Evolutionary conservation across 2,113 vertebrate genomes (phyloP).

Genomic region (Anguilla rostrata): DNA sequence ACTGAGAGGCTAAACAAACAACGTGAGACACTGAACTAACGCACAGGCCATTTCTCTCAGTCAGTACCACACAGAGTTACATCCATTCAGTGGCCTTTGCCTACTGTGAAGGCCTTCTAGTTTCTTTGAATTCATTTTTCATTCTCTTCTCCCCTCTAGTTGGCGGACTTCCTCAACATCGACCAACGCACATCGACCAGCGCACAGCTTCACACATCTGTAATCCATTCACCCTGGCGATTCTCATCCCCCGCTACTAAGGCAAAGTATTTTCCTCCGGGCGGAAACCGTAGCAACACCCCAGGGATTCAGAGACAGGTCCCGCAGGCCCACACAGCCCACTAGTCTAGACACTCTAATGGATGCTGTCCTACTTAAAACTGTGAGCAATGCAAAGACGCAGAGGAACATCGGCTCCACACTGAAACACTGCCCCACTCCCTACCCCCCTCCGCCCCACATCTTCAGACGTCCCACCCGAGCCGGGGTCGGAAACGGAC

Average conservation of each 20-base stretch:
- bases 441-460: too few species aligned
- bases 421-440: not conserved
- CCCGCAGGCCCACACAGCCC: not conserved
- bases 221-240: not conserved
- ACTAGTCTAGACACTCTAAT: not conserved
- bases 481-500: conserved; percentile 58
- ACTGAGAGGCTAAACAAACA: too few species aligned
- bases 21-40: too few species aligned
- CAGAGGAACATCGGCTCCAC: not conserved
- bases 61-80: not conserved
- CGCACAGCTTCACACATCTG: not conserved
- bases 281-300: not conserved
- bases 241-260: not conserved
- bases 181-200: not conserved
- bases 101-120: not conserved
- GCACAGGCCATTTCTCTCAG: not conserved
- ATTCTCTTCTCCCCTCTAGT: not conserved
- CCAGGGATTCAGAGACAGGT: not conserved
- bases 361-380: not conserved
- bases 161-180: not conserved
- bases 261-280: not conserved
- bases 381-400: not conserved
- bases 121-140: not conserved
- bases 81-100: not conserved
- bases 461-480: too few species aligned